Evolutionary conservation across 2,888 invertebrate species (phyloP).

Genomic region (Nineta flava): DNA sequence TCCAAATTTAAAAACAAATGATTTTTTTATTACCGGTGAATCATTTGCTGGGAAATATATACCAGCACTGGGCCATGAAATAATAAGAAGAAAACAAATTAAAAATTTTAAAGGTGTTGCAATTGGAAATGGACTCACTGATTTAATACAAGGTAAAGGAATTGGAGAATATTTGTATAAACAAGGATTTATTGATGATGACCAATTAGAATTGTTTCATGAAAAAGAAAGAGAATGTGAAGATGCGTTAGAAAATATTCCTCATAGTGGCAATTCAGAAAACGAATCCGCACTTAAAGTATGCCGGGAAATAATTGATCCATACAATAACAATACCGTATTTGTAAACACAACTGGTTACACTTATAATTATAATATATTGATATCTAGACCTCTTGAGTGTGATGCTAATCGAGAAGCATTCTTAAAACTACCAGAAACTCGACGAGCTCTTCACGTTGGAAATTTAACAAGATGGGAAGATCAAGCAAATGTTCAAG

Average conservation of each 20-base stretch:
- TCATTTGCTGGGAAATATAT: conserved; percentile 73
- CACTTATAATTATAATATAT: conserved; percentile 56
- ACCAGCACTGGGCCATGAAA: conserved; percentile 52
- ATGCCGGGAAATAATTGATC: conserved; percentile 40
- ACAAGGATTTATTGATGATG: conserved; percentile 51
- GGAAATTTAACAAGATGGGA: conserved; percentile 59
- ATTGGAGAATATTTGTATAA: conserved; percentile 71
- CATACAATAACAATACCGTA: conserved; percentile 30
- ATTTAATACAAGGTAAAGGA: conserved; percentile 52
- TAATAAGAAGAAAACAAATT: neutral
- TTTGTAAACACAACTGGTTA: conserved; percentile 65
- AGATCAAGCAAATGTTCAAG: conserved; percentile 44
- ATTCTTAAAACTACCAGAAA: conserved; percentile 43
- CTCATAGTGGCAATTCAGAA: conserved; percentile 23
- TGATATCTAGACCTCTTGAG: conserved; percentile 33
- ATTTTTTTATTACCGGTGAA: conserved; percentile 80
- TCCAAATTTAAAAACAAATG: conserved; percentile 51
- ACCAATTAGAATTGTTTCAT: conserved; percentile 42
- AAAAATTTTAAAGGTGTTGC: conserved; percentile 57
- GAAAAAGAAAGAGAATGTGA: conserved; percentile 39
- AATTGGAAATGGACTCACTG: conserved; percentile 68
- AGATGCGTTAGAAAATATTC: conserved; percentile 37
- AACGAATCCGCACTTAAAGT: conserved; percentile 57
- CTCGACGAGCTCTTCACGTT: conserved; percentile 67
- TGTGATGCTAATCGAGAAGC: conserved; percentile 35